A percentile compares a stretch with the other conserved stretches of the same genome.
phyloP scores from a whole-genome alignment of 2,888 invertebrate genomes.

The Callyntrura guangdongensis region DNA sequence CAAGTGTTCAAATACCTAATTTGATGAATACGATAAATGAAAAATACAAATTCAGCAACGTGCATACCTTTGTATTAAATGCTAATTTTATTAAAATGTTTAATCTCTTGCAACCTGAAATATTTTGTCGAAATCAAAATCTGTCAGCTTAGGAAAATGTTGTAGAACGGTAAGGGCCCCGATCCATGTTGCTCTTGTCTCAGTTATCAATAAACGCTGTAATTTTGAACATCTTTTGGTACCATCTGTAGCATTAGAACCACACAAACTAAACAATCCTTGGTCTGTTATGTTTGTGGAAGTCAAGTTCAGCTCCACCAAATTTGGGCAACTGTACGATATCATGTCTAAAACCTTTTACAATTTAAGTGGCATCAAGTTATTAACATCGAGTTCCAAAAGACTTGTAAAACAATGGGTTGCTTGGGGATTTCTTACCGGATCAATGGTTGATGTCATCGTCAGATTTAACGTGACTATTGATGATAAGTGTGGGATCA shows the following conservation, averaged over 20 bases:
- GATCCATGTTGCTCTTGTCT: slow-evolving; percentile 85
- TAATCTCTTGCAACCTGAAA: slow-evolving; percentile 85
- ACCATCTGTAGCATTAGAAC: slow-evolving; percentile 82
- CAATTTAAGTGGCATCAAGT: not conserved
- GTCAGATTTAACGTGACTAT: slow-evolving; percentile 85
- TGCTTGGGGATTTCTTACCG: slow-evolving; percentile 81
- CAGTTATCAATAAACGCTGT: slow-evolving; percentile 85
- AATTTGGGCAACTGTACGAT: slow-evolving; percentile 85
- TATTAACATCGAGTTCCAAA: not conserved
- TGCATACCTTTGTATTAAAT: too few relatives aligned
- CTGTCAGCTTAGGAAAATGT: slow-evolving; percentile 85
- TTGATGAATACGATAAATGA: not conserved
- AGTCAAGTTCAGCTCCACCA: slow-evolving; percentile 85
- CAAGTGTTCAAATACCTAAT: slow-evolving; percentile 84
- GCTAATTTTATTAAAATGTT: not conserved
- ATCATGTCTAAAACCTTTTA: slow-evolving; percentile 85
- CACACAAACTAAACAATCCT: slow-evolving; percentile 85
- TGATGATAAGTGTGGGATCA: slow-evolving; percentile 84
- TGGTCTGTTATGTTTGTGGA: slow-evolving; percentile 85
- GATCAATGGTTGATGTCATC: slow-evolving; percentile 86
- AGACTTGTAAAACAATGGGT: not conserved
- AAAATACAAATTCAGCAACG: not conserved
- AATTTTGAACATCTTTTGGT: slow-evolving; percentile 84
- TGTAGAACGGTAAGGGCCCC: slow-evolving; percentile 85
- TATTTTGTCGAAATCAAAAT: slow-evolving; percentile 86